These are phyloP conservation scores for Dipodomys stephensi DNA, from an alignment of 2,113 vertebrate species.

Conservation along the genomic window DNA sequence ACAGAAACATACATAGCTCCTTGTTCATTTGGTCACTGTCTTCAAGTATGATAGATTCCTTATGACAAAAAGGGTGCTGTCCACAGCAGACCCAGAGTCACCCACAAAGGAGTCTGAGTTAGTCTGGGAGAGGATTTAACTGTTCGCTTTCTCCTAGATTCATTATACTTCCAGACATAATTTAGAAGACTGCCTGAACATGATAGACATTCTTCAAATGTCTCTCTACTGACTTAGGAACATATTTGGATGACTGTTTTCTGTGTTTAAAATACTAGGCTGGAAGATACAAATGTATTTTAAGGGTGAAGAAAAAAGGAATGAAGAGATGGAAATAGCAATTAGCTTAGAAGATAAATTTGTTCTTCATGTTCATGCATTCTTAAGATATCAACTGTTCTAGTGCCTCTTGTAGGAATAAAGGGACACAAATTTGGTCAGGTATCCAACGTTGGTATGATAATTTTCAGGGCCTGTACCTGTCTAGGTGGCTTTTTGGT, in stretches of 20 bases:
- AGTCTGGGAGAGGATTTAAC: background rate
- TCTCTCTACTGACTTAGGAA: background rate
- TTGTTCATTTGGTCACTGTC: background rate
- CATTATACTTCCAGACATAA: background rate
- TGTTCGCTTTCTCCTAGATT: background rate
- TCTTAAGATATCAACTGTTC: background rate
- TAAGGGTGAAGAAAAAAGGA: slow-evolving; percentile 1
- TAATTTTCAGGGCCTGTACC: background rate
- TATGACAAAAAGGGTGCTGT: background rate
- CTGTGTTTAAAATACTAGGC: background rate
- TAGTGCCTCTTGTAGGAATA: background rate
- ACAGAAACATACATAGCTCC: background rate
- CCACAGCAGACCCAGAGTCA: background rate
- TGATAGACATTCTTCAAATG: background rate
- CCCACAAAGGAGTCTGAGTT: background rate
- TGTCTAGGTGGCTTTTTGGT: background rate
- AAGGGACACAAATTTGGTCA: background rate
- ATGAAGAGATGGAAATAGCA: background rate
- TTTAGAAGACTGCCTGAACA: background rate
- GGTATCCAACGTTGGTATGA: background rate
- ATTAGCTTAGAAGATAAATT: background rate
- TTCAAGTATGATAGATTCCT: background rate
- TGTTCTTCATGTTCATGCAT: background rate
- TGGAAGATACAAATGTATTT: background rate
- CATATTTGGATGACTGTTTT: background rate